Evolutionary conservation across 2,888 invertebrate genomes (phyloP), one percentile per base, ranked within the genome.

Genomic region (Diachrysia chrysitis): DNA sequence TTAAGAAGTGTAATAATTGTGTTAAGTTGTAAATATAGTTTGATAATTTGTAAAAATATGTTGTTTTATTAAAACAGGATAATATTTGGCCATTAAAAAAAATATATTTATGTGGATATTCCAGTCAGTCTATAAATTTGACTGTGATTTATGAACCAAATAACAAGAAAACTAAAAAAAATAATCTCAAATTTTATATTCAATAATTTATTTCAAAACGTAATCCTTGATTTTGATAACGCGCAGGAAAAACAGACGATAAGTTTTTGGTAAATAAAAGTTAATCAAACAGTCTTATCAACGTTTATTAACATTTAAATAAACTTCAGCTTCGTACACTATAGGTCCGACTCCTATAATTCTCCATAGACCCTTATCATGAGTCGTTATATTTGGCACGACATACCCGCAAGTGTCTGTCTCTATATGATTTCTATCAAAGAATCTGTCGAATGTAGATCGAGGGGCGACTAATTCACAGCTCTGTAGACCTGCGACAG

Each of bases 311-410:
- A 89, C 73, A 56, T 72, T 71, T 37, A 92, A 76, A 56, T 60
- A 60, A 0, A 84, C 71, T 17, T 76, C 81, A 0, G 87, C 87
- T 66, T 81, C 73, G 21, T 91, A 92, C 0, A 91, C 85, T 4
- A 94, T 90, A 23, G 76, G 86, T 0, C 93, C 94, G 0, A 94
- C 87, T 0, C 87, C 95, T 0, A 85, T 74, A 2, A 95, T 89
- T 1, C n/a, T 82, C 94, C 94, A 95, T 0, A 66, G 0, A 0
- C 94, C 95, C 10, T 75, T 73, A 53, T 95, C 94, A 0, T 72
- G 55, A 17, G 51, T 68, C 0, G 90, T 92, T 0, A 94, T 71
- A 66, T 94, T 92, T 0, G 81, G 82, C 7, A 95, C 66, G 0
- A 81, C 63, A 55, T 87, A 95, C 0, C 86, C 88, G 66, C 95